Conservation (phyloP, 2,113 vertebrate genomes). For the Mobula hypostoma region DNA sequence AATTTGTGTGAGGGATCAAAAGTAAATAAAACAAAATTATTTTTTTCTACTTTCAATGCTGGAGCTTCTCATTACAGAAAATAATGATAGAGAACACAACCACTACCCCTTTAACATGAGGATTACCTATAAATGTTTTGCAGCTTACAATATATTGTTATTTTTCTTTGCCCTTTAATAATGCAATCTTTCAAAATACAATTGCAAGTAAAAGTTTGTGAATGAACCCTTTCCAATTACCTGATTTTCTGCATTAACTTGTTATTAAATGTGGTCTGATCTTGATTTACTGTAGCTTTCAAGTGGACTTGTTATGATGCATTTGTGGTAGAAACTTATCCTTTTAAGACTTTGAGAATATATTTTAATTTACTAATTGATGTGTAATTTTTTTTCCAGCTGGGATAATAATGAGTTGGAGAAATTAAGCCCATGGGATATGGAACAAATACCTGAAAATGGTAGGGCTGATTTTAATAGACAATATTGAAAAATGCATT, state of each 20-base stretch:
- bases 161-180: neutral
- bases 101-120: no score
- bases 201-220: no score
- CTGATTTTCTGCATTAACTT: no score
- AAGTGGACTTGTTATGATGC: neutral
- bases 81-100: no score
- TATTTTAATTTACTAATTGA: neutral
- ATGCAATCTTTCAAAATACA: neutral
- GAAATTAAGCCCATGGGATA: slow-evolving; percentile 98
- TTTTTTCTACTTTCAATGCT: no score
- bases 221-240: no score
- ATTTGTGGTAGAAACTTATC: neutral
- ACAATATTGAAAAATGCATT: slow-evolving; percentile 17
- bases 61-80: no score
- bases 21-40: no score
- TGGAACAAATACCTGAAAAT: slow-evolving; percentile 94
- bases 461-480: slow-evolving; percentile 57
- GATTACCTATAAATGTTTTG: neutral
- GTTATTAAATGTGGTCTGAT: no score
- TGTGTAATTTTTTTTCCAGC: slow-evolving; percentile 51
- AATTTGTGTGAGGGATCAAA: no score
- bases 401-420: slow-evolving; percentile 96
- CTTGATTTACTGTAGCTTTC: slow-evolving; percentile 29
- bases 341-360: neutral
- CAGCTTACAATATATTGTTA: neutral